Base-by-base conservation (phyloP, 2,113 vertebrate genomes). In the Channa argus region DNA sequence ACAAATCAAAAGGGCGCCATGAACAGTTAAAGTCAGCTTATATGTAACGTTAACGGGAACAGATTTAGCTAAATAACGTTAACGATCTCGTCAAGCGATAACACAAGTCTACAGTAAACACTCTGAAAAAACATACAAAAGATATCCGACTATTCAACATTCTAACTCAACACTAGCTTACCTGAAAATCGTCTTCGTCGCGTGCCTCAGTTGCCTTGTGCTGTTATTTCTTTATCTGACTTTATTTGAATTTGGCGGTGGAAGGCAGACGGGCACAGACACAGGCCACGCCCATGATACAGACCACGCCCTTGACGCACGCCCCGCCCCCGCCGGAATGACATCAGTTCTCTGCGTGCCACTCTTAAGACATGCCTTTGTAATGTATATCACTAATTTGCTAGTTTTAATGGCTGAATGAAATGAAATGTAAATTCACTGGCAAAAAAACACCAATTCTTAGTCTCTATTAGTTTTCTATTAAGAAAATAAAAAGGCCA, bases 211-310 rank as follows among this genome's bases (percentile, higher is more conserved):
- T 46, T 39, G 46, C 63, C 7, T 52, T 37, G 3, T 39, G 50
- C 45, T 69, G 13, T 11, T 37, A 7, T 63, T 54, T 62, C 75
- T 80, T 84, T 88, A 65, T 87, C 79, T 39, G 6, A 24, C 38
- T 12, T 33, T 65, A 76, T 94, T 94, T 94, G 89, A 94, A 94
- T 94, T 94, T 94, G 90, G 92, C 91, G 93, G 88, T 46, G 86
- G 86, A 82, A 61, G 55, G 12, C 51, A 53, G n/a, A 11, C 4
- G 3, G 24, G 14, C 49, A 58, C 13, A 41, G 52, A 8, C 3
- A 44, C 1, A n/a, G n/a, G n/a, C n/a, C n/a, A n/a, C n/a, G n/a
- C n/a, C n/a, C 24, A 24, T 5, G 2, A 12, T 6, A 49, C 24
- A 24, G 24, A 12, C 24, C n/a, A 85, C 84, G 78, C 75, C 80